Percentiles rank a stretch among this genome's conserved stretches.
Evolutionary conservation across 2,797 vertebrate species (phyloP).

Genomic region (Paratrypauchen microcephalus): DNA sequence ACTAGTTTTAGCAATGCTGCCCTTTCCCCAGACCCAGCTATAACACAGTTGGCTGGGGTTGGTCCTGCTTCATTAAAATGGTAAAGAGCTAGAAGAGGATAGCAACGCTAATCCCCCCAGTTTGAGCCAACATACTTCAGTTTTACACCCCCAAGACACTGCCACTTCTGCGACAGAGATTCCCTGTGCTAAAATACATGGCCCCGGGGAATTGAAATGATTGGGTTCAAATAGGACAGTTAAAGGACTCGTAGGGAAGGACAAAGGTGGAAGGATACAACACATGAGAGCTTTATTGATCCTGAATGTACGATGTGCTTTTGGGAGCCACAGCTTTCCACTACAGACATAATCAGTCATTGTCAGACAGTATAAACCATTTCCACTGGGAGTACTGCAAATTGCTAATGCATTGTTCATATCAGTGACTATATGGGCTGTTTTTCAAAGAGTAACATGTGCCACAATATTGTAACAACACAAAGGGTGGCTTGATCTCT

Average conservation of each 20-base stretch:
- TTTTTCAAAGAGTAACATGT: neutral
- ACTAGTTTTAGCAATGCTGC: conserved; percentile 7
- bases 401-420: neutral
- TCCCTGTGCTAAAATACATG: conserved; percentile 44
- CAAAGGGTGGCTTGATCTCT: no score
- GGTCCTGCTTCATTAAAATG: conserved; percentile 74
- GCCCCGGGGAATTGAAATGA: conserved; percentile 54
- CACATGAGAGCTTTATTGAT: conserved; percentile 31
- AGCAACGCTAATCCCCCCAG: conserved; percentile 64
- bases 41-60: conserved; percentile 70
- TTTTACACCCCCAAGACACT: conserved; percentile 41
- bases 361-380: neutral
- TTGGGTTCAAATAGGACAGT: conserved; percentile 53
- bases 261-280: conserved; percentile 19
- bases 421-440: neutral
- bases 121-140: conserved; percentile 56
- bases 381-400: neutral
- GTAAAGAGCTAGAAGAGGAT: conserved; percentile 70
- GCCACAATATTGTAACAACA: neutral
- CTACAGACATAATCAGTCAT: conserved; percentile 5
- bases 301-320: conserved; percentile 23
- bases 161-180: conserved; percentile 31
- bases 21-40: conserved; percentile 60
- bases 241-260: conserved; percentile 23
- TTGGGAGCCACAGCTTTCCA: conserved; percentile 16